phyloP scores from a whole-genome alignment of 2,113 vertebrate species.

The Gavialis gangeticus region DNA sequence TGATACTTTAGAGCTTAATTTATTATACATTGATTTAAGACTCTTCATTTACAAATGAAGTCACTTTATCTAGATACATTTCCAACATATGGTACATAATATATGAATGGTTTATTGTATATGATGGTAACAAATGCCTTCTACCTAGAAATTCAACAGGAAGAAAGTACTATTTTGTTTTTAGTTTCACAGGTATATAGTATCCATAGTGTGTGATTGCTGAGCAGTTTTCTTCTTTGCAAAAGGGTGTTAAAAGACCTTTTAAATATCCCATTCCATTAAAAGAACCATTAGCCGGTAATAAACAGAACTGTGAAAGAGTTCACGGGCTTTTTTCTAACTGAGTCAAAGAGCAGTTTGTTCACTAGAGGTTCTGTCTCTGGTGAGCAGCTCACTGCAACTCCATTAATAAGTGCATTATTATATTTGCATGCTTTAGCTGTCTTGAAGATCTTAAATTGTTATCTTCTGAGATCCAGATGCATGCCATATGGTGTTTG shows the following conservation, averaged over 20 bases:
- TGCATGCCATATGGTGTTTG: conserved; percentile 75
- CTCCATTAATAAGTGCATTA: conserved; percentile 69
- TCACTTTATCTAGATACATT: conserved; percentile 69
- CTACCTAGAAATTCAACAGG: conserved; percentile 63
- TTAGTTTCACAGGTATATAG: conserved; percentile 55
- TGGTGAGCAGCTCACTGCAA: conserved; percentile 70
- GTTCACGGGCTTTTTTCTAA: conserved; percentile 67
- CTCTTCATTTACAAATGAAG: conserved; percentile 72
- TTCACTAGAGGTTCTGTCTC: conserved; percentile 70
- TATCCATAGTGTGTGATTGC: conserved; percentile 36
- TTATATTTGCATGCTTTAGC: conserved; percentile 74
- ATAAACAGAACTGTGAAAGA: conserved; percentile 44
- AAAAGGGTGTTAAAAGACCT: conserved; percentile 56
- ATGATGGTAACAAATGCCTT: conserved; percentile 54
- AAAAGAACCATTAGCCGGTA: conserved; percentile 46
- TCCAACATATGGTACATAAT: conserved; percentile 64
- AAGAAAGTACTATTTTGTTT: conserved; percentile 33
- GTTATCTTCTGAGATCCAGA: conserved; percentile 75
- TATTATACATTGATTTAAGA: conserved; percentile 58
- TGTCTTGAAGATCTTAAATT: conserved; percentile 76
- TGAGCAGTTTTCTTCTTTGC: conserved; percentile 69
- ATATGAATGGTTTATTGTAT: conserved; percentile 56
- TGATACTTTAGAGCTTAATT: conserved; percentile 56
- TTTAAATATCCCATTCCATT: conserved; percentile 52
- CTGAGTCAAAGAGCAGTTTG: conserved; percentile 64